These are phyloP conservation scores for Centroberyx gerrardi DNA, from an alignment of 2,797 vertebrate species.

Conservation along the genomic window DNA sequence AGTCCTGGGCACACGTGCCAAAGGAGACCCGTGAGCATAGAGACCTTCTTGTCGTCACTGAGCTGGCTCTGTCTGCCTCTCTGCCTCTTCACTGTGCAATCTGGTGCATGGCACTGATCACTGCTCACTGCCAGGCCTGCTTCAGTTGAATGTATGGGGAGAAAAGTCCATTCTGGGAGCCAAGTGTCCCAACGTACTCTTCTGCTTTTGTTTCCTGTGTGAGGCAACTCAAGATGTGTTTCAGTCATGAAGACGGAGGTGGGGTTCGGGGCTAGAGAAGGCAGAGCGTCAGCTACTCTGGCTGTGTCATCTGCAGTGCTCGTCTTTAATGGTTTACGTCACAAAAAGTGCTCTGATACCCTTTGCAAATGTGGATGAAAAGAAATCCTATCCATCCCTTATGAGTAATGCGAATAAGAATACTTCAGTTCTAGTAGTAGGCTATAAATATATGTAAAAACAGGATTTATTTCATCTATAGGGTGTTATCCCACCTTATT, in stretches of 20 bases:
- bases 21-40: constrained; percentile 69
- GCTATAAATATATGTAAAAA: too few relatives aligned
- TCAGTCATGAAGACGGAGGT: constrained; percentile 20
- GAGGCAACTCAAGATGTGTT: constrained; percentile 48
- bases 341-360: background rate
- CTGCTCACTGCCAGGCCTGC: constrained; percentile 71
- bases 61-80: constrained; percentile 70
- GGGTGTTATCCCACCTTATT: constrained; percentile 34
- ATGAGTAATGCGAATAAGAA: background rate
- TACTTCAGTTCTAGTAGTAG: background rate
- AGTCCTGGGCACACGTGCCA: constrained; percentile 72
- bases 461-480: constrained; percentile 3
- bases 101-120: constrained; percentile 87
- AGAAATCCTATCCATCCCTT: background rate
- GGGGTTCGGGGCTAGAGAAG: constrained; percentile 1
- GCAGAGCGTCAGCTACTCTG: background rate
- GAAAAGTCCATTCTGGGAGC: constrained; percentile 49
- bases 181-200: constrained; percentile 50
- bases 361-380: background rate
- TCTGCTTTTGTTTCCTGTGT: constrained; percentile 62
- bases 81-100: constrained; percentile 80
- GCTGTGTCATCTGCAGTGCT: background rate
- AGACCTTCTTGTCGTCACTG: constrained; percentile 79
- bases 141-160: constrained; percentile 45
- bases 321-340: background rate